Evolutionary conservation across 2,888 invertebrate genomes (phyloP).

Genomic region (Euproctis similis): DNA sequence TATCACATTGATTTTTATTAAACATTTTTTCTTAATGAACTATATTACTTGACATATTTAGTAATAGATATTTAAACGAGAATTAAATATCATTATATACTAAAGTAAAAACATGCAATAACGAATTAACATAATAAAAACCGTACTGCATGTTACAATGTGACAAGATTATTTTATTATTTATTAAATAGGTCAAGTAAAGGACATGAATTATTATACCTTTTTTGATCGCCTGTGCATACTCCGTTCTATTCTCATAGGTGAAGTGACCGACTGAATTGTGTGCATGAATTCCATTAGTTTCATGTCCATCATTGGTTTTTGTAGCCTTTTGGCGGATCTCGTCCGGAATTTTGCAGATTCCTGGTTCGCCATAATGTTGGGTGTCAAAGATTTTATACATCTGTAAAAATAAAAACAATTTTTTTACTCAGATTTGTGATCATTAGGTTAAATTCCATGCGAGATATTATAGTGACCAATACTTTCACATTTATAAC

Average conservation of each 20-base stretch:
- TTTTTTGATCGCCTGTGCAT: constrained; percentile 32
- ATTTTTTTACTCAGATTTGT: background rate
- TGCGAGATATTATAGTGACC: background rate
- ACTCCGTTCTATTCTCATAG: constrained; percentile 32
- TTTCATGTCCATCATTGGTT: constrained; percentile 29
- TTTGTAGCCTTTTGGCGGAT: constrained; percentile 46
- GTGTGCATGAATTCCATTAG: constrained; percentile 37
- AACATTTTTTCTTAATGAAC: too few relatives aligned
- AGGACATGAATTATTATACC: constrained; percentile 20
- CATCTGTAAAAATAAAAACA: constrained; percentile 38
- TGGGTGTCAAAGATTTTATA: constrained; percentile 58
- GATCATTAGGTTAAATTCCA: background rate
- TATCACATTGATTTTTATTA: too few relatives aligned
- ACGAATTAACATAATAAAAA: too few relatives aligned
- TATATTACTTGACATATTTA: too few relatives aligned
- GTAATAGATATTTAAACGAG: too few relatives aligned
- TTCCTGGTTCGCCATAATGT: constrained; percentile 36
- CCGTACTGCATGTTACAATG: too few relatives aligned
- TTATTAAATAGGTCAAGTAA: too few relatives aligned
- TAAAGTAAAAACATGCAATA: too few relatives aligned
- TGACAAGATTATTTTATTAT: too few relatives aligned
- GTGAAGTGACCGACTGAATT: constrained; percentile 39
- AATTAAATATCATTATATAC: too few relatives aligned
- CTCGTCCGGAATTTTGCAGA: constrained; percentile 52
- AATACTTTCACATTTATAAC: background rate